Base-by-base conservation (phyloP, 2,888 invertebrate genomes). In the Cremastinae sp. region DNA sequence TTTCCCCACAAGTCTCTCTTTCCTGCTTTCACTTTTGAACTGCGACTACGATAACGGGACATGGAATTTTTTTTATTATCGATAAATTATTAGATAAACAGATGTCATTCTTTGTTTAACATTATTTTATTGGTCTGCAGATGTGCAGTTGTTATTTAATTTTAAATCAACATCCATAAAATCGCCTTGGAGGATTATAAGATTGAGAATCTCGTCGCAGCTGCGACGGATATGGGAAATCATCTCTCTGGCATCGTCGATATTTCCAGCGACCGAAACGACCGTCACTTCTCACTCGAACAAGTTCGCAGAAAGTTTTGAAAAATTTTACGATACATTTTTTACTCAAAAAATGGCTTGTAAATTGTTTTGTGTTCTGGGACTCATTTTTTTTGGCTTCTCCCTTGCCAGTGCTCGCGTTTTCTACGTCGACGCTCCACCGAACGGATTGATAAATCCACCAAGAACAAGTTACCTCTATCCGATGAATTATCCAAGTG, bases 261-360 rank as follows among this genome's bases (percentile, higher is more conserved):
- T 41, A 16, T 28, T 43, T 41, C 10, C 35, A 58, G 55, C 22
- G 39, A 10, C n/a, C 41, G 9, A 16, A 37, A 22, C 37, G 14
- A 22, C 8, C 51, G 14, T 12, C 45, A 74, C 45, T 74, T 43
- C 45, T 20, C 14, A 12, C 45, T 28, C 58, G 22, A 65, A 43
- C 49, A 28, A 58, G 14, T 35, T 47, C 65, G 8, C 39, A 35
- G 16, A 14, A 45, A 43, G 39, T 14, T 14, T 45, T 28, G 9
- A 5, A 28, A n/a, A n/a, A n/a, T n/a, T n/a, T n/a, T n/a, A n/a
- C n/a, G n/a, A n/a, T n/a, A n/a, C n/a, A n/a, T n/a, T n/a, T n/a
- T n/a, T n/a, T n/a, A n/a, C n/a, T n/a, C n/a, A n/a, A 61, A 73
- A 5, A 74, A 83, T 82, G 81, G 65, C 76, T 66, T 70, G 72